Evolutionary conservation across 2,888 invertebrate genomes (phyloP).

Genomic region (Teleiodes luculella): DNA sequence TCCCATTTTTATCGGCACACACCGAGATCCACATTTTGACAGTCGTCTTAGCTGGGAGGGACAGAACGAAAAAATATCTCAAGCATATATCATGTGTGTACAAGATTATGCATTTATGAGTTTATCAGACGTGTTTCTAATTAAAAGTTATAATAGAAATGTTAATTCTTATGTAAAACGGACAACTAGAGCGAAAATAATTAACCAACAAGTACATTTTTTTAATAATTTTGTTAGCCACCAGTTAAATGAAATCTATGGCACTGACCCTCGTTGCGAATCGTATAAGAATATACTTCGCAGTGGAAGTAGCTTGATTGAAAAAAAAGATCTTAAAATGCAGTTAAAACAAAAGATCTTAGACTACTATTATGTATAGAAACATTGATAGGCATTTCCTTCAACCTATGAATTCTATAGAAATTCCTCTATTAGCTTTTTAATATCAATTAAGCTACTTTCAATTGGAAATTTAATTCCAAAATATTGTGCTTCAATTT

Average conservation of each 20-base stretch:
- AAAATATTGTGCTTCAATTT: neutral
- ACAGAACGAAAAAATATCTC: neutral
- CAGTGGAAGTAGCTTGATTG: no score
- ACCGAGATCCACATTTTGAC: neutral
- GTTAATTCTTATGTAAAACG: neutral
- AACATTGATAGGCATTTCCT: no score
- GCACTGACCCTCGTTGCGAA: neutral
- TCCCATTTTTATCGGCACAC: neutral
- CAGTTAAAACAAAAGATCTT: no score
- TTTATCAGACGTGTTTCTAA: neutral
- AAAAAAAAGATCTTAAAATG: no score
- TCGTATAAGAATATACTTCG: neutral
- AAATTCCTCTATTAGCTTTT: no score
- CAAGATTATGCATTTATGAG: neutral
- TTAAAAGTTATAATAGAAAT: neutral
- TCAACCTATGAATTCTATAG: no score
- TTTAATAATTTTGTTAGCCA: neutral
- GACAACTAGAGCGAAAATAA: neutral
- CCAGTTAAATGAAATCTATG: neutral
- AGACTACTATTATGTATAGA: no score
- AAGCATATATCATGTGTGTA: constrained; percentile 1
- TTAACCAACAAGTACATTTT: neutral
- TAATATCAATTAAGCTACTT: no score
- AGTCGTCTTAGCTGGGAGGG: constrained; percentile 1
- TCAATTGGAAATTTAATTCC: no score